Evolutionary conservation across 2,888 invertebrate genomes (phyloP), one percentile per base, ranked within the genome.

Genomic region (Diabrotica balteata): DNA sequence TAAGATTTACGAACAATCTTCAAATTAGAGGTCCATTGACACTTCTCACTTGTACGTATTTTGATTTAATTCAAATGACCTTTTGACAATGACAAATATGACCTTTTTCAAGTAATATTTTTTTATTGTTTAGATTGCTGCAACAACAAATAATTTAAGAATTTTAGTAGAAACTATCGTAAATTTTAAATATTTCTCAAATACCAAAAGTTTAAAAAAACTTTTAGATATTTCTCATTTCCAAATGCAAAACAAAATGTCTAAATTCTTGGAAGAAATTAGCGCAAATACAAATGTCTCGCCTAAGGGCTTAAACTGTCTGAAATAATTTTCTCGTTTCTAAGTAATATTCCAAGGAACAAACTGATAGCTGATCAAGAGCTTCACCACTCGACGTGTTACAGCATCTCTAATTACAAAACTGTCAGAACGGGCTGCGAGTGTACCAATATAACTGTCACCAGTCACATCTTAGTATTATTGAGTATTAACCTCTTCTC

Each of bases 381-480:
- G 75, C 74, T 72, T 71, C 71, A 60, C 73, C 70, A 72, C 74
- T 75, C 72, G 75, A 71, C 71, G 62, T 59, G 57, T 44, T 55
- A 46, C 60, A 70, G 62, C 69, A 73, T 74, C 77, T 78, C 77
- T 79, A 79, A 80, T 80, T 80, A 79, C 77, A 72, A 77, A 77
- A 72, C 79, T 77, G 80, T 79, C 80, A 76, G 67, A 63, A 74
- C 75, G 73, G 75, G 75, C 75, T 75, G 68, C 65, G 74, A 75
- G 77, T 69, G 77, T 76, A 78, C 77, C 78, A 80, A 80, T 80
- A 80, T 80, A 80, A 79, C 79, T 80, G 79, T 78, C 79, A 78
- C 75, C 62, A 77, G 73, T 74, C 79, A 78, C 79, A 76, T 78
- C 79, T 79, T 77, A 75, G 77, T 77, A 78, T 74, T 74, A 79